These are phyloP conservation scores for Oenanthe melanoleuca DNA, from an alignment of 2,113 vertebrate species.

Conservation along the genomic window DNA sequence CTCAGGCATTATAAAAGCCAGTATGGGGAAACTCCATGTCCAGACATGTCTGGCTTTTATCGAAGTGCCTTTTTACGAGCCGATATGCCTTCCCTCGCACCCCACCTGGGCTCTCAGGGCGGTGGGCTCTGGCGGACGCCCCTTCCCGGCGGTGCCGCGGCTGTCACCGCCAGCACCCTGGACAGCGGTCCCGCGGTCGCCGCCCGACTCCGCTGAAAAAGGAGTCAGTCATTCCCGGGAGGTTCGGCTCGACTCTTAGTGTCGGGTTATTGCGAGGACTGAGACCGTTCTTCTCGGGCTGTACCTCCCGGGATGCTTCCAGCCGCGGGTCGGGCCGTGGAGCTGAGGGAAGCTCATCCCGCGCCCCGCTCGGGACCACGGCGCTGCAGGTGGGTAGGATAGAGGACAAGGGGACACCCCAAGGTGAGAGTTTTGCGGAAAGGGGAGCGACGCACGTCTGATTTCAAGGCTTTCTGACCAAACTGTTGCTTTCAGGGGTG, in stretches of 20 bases:
- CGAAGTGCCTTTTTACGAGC: neutral
- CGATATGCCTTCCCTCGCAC: neutral
- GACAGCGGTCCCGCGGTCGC: neutral
- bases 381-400: neutral
- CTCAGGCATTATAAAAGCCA: neutral
- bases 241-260: neutral
- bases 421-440: neutral
- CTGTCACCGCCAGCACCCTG: constrained; percentile 43
- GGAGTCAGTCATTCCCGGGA: rapidly evolving
- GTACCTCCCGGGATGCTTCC: neutral
- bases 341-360: neutral
- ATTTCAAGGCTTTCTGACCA: neutral
- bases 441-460: neutral
- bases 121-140: neutral
- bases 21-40: neutral
- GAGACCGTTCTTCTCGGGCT: neutral
- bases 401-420: neutral
- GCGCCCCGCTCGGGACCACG: neutral
- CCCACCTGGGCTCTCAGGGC: neutral
- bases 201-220: rapidly evolving
- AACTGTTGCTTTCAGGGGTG: neutral
- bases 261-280: neutral
- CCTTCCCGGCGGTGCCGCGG: neutral
- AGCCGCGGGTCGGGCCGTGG: neutral
- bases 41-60: neutral